Base-by-base conservation (phyloP, 2,888 invertebrate species). In the Drosophila koepferae region DNA sequence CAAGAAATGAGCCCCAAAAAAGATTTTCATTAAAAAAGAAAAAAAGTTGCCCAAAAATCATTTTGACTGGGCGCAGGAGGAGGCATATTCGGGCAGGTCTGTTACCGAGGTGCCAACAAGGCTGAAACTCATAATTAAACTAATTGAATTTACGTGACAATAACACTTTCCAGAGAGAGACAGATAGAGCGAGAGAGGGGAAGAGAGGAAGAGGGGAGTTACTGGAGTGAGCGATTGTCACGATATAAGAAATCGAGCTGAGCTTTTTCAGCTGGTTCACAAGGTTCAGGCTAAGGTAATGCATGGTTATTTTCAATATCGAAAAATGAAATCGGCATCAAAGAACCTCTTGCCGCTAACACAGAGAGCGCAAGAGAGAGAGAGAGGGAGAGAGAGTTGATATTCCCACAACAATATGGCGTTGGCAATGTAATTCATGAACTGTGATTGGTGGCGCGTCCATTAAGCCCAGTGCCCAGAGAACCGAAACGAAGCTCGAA, bases 291-390 rank as follows among this genome's bases (percentile, higher is more conserved):
- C 73, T 67, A 70, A 69, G 54, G 60, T 89, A 89, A 90, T 91
- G 85, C 90, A 86, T 77, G 90, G 90, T 90, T 91, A 88, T 90
- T 90, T 91, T 79, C 85, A 90, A 90, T 90, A 90, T 90, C 90
- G 77, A 85, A 85, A 90, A 89, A 87, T 89, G 90, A 90, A 90
- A 91, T 88, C 89, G 81, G 86, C 89, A 82, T 88, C 89, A 86
- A 85, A 90, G 90, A 78, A 83, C 76, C 74, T 85, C 83, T 76
- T 77, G 89, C 86, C 89, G 87, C 80, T 65, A 55, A 34, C 10
- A 38, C 10, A 14, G 16, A 10, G 18, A n/a, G 34, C 34, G 44
- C 10, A 34, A 44, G 36, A 51, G 63, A 16, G 23, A 53, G 23
- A 20, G 53, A 59, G 58, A 63, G 77, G 9, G 12, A n/a, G 40